Base-by-base conservation (phyloP, 2,888 invertebrate species). In the Masnerella sp. region DNA sequence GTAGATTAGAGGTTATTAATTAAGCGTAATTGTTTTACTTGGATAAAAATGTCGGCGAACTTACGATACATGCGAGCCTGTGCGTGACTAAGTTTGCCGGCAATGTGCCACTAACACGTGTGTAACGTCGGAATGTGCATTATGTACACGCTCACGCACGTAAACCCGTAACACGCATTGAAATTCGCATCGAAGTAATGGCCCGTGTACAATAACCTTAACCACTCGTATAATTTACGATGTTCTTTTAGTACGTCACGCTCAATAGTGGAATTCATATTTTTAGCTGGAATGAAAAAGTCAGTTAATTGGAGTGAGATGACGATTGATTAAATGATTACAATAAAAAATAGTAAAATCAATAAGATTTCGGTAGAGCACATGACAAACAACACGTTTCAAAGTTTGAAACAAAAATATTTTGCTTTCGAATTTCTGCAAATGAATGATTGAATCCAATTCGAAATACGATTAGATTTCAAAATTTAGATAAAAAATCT, bases 1-100 rank as follows among this genome's bases (percentile, higher is more conserved):
- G n/a, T 74, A 76, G 81, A 83, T 83, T 82, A 83, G 80, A 80
- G 80, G 81, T 84, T 84, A 85, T 84, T 85, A 84, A 84, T 84
- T 84, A 81, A 80, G 81, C 80, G 80, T 83, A 81, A 84, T 85
- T 84, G 84, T 83, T 84, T 68, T 62, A 77, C 75, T 74, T 76
- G 77, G 71, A 77, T 34, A 56, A 67, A 65, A 80, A 80, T 79
- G 78, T 78, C 74, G 74, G 73, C 79, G 75, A 78, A 80, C 45
- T 83, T 45, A 36, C 47, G 59, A 45, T 45, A 43, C 28, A 83
- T 80, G 78, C 83, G 80, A 80, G 79, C 78, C 79, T 79, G 80
- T 74, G 77, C 78, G 79, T 78, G 80, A 79, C 78, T 78, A 76
- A 75, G 76, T 59, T 74, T 65, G 77, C 69, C 78, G 67, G 74